Base-by-base conservation (phyloP, 2,888 invertebrate genomes). In the Diplolepis rosae region DNA sequence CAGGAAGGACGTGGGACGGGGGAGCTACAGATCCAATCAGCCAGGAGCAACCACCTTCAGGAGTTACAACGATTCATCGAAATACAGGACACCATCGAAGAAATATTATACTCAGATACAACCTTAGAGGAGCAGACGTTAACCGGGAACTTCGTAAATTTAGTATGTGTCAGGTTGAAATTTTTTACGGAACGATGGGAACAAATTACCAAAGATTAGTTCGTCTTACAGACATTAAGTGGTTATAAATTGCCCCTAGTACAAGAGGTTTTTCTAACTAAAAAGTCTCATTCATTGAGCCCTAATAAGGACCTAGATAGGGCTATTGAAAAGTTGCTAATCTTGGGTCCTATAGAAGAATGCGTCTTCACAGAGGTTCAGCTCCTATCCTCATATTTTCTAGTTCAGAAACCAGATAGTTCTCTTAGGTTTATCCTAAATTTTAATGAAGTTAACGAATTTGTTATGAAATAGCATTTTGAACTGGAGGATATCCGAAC, bases 371-470 rank as follows among this genome's bases (percentile, higher is more conserved):
- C 48, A 18, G 13, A 50, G 9, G 66, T 2, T 48, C 66, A 72
- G 50, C 66, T 69, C 45, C 13, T 72, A n/a, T 72, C 72, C 11
- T 13, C 54, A 4, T 61, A 45, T 71, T 73, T 73, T 45, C 24
- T 69, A 1, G 4, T n/a, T 13, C n/a, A n/a, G 13, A 39, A 39
- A 39, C n/a, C 39, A n/a, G n/a, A 39, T 39, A n/a, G 39, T n/a
- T 39, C n/a, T n/a, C 39, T n/a, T 39, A n/a, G 39, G 4, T 39
- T 39, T 39, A 39, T n/a, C n/a, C 13, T 39, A 39, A 39, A n/a
- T 2, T 39, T 39, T 5, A 39, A 39, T 1, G 13, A n/a, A n/a
- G n/a, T 39, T n/a, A 39, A 39, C n/a, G 39, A 39, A 1, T 39
- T 39, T n/a, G n/a, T 39, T 4, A 39, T n/a, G 5, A n/a, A 39